Base-by-base conservation (phyloP, 2,113 vertebrate genomes). In the Trinectes maculatus region DNA sequence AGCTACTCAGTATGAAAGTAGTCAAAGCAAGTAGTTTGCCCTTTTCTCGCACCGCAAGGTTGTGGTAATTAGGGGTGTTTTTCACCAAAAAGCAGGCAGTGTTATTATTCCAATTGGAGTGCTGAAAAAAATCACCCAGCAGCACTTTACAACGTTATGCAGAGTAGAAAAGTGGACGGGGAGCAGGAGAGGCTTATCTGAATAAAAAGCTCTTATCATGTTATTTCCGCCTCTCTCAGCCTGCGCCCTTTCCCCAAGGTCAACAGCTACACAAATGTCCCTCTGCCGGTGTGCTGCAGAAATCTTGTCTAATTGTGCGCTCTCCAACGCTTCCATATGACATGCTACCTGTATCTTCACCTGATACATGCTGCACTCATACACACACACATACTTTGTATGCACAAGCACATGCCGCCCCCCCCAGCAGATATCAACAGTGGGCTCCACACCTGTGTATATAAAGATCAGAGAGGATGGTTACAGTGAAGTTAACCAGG, bases 251-350 rank as follows among this genome's bases (percentile, higher is more conserved):
- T 66, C 55, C 49, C 53, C 83, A 86, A 89, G 87, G 87, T 84
- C 80, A 86, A 71, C 59, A 67, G 81, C 69, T 74, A 70, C 70
- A 86, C 84, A 87, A 77, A 89, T 68, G 83, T 84, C 61, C n/a
- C n/a, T 86, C 60, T 29, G 62, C 69, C 57, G 40, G 52, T n/a
- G 62, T 60, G 55, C 18, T 64, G 42, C 51, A 46, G 54, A 57
- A 82, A 61, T 72, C 65, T 53, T 21, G 25, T 72, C 29, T 48
- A 70, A 56, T 83, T 59, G 61, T 72, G 24, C 11, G 34, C 47
- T 31, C 62, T 66, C 47, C 67, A 19, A 66, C 40, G 60, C 34
- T 56, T 56, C 61, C 42, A 36, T 43, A 46, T 51, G 28, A 54
- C 55, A 60, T 11, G 11, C 3, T 16, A 11, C 51, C 53, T 46